Percentiles rank a stretch among this genome's conserved stretches.
Evolutionary conservation across 2,888 invertebrate species (phyloP).

Genomic region (Eupsilia transversa): DNA sequence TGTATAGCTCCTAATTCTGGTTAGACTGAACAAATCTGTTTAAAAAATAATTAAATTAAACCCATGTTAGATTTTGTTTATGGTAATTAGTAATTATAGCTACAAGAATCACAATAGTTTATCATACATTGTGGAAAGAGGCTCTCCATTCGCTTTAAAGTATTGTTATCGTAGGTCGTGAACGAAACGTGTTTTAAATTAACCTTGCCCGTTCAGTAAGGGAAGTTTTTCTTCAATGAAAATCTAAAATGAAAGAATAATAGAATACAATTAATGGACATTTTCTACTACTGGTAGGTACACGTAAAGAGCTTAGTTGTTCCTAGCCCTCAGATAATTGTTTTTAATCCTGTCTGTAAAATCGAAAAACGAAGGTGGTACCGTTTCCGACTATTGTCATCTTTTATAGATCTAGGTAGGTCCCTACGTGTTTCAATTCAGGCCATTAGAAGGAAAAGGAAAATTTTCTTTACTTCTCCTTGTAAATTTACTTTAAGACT

Average conservation of each 20-base stretch:
- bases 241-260: constrained; percentile 62
- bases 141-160: neutral
- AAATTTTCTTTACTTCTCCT: neutral
- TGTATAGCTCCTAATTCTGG: neutral
- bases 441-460: neutral
- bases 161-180: neutral
- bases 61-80: neutral
- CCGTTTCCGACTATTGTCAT: neutral
- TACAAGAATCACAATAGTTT: neutral
- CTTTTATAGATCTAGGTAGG: neutral
- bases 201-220: constrained; percentile 5
- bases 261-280: neutral
- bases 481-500: neutral
- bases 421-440: neutral
- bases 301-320: no score
- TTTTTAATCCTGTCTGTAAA: no score
- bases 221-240: constrained; percentile 37
- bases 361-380: no score
- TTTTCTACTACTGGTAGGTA: neutral
- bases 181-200: constrained; percentile 38
- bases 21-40: neutral
- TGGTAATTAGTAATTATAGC: neutral
- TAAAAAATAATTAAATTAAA: neutral
- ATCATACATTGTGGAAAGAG: neutral
- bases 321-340: no score